A percentile compares a stretch with the other conserved stretches of the same genome.
Conservation (phyloP, 2,888 invertebrate genomes). For the Gastracanthus pulcherrimus region DNA sequence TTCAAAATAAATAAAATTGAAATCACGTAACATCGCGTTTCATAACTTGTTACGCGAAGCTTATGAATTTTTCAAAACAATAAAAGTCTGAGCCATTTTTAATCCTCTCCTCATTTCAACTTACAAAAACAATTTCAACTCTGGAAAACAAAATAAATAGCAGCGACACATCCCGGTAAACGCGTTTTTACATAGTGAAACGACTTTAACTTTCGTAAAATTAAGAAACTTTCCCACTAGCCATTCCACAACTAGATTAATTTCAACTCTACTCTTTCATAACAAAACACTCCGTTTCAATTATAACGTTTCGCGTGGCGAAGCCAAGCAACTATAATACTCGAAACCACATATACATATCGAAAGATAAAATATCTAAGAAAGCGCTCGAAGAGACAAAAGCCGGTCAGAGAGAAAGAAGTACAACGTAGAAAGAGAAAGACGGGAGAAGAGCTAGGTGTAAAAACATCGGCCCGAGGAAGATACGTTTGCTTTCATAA, state of each 20-base stretch:
- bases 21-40: too few species aligned
- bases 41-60: background rate
- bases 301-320: constrained; percentile 2
- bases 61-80: background rate
- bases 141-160: background rate
- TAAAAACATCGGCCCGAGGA: constrained; percentile 7
- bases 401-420: too few species aligned
- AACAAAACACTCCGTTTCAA: constrained; percentile 12
- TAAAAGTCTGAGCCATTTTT: background rate
- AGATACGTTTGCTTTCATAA: constrained; percentile 54
- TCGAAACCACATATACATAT: background rate
- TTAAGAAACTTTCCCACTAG: background rate
- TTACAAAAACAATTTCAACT: constrained; percentile 5
- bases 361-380: background rate
- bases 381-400: too few species aligned
- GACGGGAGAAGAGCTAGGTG: background rate
- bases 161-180: background rate
- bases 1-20: too few species aligned
- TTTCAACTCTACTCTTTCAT: too few species aligned
- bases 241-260: constrained; percentile 30
- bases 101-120: background rate
- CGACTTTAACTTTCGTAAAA: background rate
- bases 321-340: too few species aligned
- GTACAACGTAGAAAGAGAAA: background rate
- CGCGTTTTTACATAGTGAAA: background rate